A percentile compares a stretch with the other conserved stretches of the same genome.
Conservation (phyloP, 2,888 invertebrate species). For the Microchrysa polita region DNA sequence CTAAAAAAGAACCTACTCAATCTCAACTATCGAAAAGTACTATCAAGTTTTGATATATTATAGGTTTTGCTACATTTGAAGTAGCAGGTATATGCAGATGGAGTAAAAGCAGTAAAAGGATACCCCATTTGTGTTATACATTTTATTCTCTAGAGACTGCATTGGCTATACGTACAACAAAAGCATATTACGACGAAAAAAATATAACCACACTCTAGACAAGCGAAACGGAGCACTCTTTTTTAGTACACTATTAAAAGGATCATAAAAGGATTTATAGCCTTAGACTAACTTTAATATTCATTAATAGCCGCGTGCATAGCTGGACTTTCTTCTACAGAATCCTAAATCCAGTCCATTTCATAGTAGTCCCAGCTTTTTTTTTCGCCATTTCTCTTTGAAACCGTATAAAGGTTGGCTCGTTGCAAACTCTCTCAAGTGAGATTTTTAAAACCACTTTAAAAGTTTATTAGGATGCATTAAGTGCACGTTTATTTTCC, state of each 20-base stretch:
- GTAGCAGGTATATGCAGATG: neutral
- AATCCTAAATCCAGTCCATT: neutral
- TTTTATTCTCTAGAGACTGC: too few species aligned
- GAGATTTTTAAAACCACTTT: slow-evolving; percentile 49
- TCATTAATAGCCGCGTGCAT: slow-evolving; percentile 47
- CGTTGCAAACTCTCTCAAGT: slow-evolving; percentile 19
- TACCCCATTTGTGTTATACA: too few species aligned
- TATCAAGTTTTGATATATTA: neutral
- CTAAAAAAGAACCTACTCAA: slow-evolving; percentile 40
- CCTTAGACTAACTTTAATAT: slow-evolving; percentile 53
- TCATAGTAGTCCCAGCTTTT: neutral
- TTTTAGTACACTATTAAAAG: slow-evolving; percentile 58
- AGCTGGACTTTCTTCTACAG: neutral
- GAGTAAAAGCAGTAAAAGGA: neutral
- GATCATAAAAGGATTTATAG: slow-evolving; percentile 63
- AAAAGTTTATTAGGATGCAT: slow-evolving; percentile 47
- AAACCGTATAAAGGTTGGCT: neutral
- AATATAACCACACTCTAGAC: neutral
- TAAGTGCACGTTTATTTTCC: slow-evolving; percentile 38
- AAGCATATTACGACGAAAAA: too few species aligned
- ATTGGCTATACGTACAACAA: too few species aligned
- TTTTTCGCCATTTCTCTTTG: neutral
- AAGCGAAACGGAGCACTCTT: slow-evolving; percentile 49
- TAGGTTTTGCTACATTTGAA: neutral
- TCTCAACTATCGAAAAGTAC: neutral